Conservation (phyloP, 2,888 invertebrate species). For the Aphodius granarius region DNA sequence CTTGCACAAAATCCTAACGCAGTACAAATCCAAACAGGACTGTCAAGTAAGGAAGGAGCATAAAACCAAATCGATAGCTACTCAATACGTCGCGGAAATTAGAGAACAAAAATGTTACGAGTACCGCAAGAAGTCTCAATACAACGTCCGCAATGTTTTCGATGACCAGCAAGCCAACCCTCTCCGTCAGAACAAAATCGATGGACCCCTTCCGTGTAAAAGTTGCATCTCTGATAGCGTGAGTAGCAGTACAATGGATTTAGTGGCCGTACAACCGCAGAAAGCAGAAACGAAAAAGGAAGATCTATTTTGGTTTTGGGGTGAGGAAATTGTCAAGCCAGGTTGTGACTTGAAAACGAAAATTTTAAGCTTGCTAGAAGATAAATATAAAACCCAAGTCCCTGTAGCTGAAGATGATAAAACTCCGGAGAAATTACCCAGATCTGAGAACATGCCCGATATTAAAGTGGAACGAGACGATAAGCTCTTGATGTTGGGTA, state of each 20-base stretch:
- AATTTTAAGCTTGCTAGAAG: constrained; percentile 43
- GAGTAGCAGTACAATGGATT: not conserved
- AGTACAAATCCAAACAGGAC: constrained; percentile 15
- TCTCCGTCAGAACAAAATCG: not conserved
- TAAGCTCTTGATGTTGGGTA: constrained; percentile 1
- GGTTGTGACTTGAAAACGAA: constrained; percentile 48
- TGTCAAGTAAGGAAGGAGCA: not conserved
- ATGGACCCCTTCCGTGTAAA: not conserved
- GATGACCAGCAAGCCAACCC: not conserved
- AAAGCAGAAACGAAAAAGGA: constrained; percentile 18
- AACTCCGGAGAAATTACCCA: constrained; percentile 1
- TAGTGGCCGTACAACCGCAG: not conserved
- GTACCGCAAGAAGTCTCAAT: not conserved
- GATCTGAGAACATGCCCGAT: constrained; percentile 2
- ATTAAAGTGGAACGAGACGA: constrained; percentile 25
- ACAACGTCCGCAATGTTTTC: constrained; percentile 21
- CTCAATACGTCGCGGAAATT: constrained; percentile 26
- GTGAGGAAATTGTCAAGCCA: constrained; percentile 46
- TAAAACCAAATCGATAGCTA: constrained; percentile 25
- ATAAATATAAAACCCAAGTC: constrained; percentile 31
- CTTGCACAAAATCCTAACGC: constrained; percentile 46
- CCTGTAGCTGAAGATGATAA: not conserved
- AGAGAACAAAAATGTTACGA: not conserved
- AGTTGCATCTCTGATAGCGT: not conserved
- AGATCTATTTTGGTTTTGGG: constrained; percentile 45